Base-by-base conservation (phyloP, 2,888 invertebrate genomes). In the Zele albiditarsus region DNA sequence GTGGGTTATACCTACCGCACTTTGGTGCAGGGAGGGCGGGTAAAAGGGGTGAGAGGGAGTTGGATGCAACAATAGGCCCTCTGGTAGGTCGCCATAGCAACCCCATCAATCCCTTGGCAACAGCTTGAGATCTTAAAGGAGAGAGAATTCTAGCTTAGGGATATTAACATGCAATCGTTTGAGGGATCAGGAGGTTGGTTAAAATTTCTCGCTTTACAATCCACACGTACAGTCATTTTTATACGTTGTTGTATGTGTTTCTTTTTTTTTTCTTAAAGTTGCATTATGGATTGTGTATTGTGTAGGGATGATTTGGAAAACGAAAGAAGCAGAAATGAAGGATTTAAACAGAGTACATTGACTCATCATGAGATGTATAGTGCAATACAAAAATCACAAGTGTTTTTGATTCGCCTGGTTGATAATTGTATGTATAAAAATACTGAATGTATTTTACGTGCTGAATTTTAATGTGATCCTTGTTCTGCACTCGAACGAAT, bases 101-200 rank as follows among this genome's bases (percentile, higher is more conserved):
- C 89, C 85, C 89, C 89, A 88, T 88, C 87, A 87, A 88, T 89
- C 88, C 88, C 89, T 88, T 89, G 86, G 88, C 88, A 89, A 89
- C 89, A 88, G 89, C 89, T 88, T 87, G 87, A 87, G 85, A 84
- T 89, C 88, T 89, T 89, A 87, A 89, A 88, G 88, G 88, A 84
- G 86, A 85, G 85, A 87, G 85, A 84, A 86, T 85, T 81, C 71
- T 60, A 57, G 70, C 25, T 73, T 71, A 71, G 73, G 53, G 53
- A 53, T 65, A 70, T 71, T 67, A 31, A 53, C 63, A 70, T 76
- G 71, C 77, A 58, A 62, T 78, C 74, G 72, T 66, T 70, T 71
- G 42, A 42, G 73, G 46, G 70, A 71, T 71, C 60, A 70, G 73
- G 60, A 62, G 62, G 38, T 63, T 31, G 12, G 63, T 63, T 63